Evolutionary conservation across 2,113 vertebrate genomes (phyloP).

Genomic region (Struthidea cinerea): DNA sequence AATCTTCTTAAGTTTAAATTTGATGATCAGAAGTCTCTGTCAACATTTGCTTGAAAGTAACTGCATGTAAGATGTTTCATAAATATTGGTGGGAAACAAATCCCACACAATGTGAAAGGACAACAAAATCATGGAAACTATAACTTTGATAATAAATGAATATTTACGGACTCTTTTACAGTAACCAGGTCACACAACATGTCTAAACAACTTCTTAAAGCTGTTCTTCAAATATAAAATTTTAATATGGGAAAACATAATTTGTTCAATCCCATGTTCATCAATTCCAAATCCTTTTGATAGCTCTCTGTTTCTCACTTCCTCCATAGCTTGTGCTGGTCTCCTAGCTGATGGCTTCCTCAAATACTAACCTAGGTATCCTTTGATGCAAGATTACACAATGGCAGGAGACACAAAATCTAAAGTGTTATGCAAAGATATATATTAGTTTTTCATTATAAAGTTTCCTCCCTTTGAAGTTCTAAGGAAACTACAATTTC

Average conservation of each 20-base stretch:
- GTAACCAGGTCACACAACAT: background rate
- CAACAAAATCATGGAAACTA: background rate
- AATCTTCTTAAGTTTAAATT: background rate
- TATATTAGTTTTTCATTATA: constrained; percentile 13
- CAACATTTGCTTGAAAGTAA: background rate
- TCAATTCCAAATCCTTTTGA: background rate
- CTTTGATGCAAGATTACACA: constrained; percentile 33
- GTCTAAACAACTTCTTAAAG: background rate
- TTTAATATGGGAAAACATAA: background rate
- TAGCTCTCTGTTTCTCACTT: background rate
- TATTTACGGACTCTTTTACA: background rate
- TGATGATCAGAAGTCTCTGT: background rate
- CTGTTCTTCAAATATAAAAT: background rate
- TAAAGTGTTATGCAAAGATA: background rate
- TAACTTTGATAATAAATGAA: background rate
- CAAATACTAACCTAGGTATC: background rate
- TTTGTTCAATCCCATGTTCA: background rate
- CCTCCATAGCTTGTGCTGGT: background rate
- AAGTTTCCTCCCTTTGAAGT: constrained; percentile 44
- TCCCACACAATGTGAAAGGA: background rate
- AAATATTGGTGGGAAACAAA: background rate
- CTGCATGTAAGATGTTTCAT: background rate
- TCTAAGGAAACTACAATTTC: constrained; percentile 38
- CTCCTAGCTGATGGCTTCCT: background rate
- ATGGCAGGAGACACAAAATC: constrained; percentile 7